Base-by-base conservation (phyloP, 92 coral and sea anemone genomes). In the Galaxea fascicularis region DNA sequence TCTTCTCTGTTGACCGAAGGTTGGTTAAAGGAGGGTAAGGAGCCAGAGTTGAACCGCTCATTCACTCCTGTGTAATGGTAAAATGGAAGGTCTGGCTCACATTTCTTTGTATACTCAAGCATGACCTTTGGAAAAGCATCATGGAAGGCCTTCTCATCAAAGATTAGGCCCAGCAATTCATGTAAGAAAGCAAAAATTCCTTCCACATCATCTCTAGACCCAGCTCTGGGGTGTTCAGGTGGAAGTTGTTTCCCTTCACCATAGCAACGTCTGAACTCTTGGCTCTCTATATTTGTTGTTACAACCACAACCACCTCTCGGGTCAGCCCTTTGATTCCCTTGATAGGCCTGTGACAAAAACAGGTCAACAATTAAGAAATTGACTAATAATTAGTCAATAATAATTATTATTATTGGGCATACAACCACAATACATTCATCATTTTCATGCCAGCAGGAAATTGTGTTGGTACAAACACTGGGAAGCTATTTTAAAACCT, bases 141-240 rank as follows among this genome's bases (percentile, higher is more conserved):
- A 44, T 56, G 46, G 24, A 89, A 84, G 13, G 70, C 56, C 62
- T 65, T 65, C 10, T 60, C 65, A 67, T 88, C 89, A 83, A 87
- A 80, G 0, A 60, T 25, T 30, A 11, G 65, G 9, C 82, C 90
- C 20, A 87, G 52, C 75, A 72, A 7, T 24, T 73, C 69, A 25
- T 87, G 87, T 0, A 87, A n/a, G 8, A 62, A 65, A 53, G 90
- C 80, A 62, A 87, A 72, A 26, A 87, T 79, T 24, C 82, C 95
- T 57, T 92, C 92, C 0, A 89, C 95, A 79, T 89, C 93, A 69
- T 92, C 91, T 15, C 93, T 89, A 20, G 95, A 85, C 1, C 86
- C 65, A 20, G 92, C 89, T 71, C 90, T 76, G 13, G 89, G 90
- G 71, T 92, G 92, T 82, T 92, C 95, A 28, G 92, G 86, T 9